Evolutionary conservation across 1,140 invertebrate species (phyloP), one percentile per base, ranked within the genome.

Genomic region (Leptopilina clavipes): DNA sequence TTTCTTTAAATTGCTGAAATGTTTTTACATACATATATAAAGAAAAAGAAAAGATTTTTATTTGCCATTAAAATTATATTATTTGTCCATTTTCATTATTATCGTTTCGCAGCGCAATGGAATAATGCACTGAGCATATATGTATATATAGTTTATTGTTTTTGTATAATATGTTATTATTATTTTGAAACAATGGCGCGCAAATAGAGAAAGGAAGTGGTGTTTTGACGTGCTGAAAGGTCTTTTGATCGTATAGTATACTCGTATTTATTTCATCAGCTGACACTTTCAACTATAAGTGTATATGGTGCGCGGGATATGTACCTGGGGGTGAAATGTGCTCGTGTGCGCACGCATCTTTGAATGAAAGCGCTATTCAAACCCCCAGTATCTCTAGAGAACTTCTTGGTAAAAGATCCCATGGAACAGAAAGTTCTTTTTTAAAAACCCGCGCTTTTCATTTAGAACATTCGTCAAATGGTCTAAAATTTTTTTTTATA

Each of bases 291-390:
- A 73, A 48, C 45, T 52, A 45, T 52, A 52, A 54, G 7, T 52
- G 45, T 19, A 37, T 73, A 45, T 48, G 6, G 2, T 40, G 37
- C 8, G 37, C 2, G 37, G 25, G 59, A 14, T 31, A 31, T 10
- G 19, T 5, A 14, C 25, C 7, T n/a, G 59, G 59, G 59, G 59
- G 22, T 65, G 22, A 65, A 65, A 65, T 31, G 45, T 52, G 71
- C 10, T 73, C 17, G 8, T 10, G 19, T 83, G 84, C 84, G 84
- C 84, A 84, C 82, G 84, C 81, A 82, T 73, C 81, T 52, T 79
- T 84, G 82, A 85, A 84, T 83, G 84, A 84, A 83, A 76, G 73
- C 76, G 84, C 83, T 84, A 84, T 76, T 18, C 80, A 78, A 76
- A 74, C 76, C 71, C 75, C 83, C 83, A 84, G 84, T 85, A 73